A percentile compares a stretch with the other conserved stretches of the same genome.
Evolutionary conservation across 2,888 invertebrate genomes (phyloP).

Genomic region (Brassicogethes aeneus): DNA sequence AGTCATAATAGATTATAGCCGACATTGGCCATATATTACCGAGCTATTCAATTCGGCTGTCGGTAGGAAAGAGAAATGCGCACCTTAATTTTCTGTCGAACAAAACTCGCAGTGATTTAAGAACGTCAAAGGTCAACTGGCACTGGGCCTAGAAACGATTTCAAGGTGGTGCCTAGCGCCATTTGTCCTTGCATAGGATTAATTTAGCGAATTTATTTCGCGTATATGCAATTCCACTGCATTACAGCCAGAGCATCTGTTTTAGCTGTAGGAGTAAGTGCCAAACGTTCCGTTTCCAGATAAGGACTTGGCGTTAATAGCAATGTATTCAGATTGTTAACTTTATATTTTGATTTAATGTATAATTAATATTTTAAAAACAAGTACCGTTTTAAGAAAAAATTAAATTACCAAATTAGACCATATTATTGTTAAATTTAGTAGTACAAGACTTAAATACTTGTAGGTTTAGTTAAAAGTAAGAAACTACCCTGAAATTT

Average conservation of each 20-base stretch:
- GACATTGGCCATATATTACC: slow-evolving; percentile 22
- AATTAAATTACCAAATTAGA: no score
- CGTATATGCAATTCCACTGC: neutral
- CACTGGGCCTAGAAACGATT: slow-evolving; percentile 31
- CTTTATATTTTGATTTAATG: no score
- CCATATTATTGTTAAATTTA: no score
- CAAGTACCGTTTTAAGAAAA: no score
- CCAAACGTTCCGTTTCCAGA: no score
- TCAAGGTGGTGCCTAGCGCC: slow-evolving; percentile 18
- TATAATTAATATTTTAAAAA: no score
- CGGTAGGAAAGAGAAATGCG: slow-evolving; percentile 33
- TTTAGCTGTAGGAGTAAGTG: no score
- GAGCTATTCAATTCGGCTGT: slow-evolving; percentile 33
- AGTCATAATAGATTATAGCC: slow-evolving; percentile 11
- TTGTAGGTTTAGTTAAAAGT: no score
- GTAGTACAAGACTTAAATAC: no score
- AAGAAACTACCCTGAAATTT: no score
- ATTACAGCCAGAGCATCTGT: neutral
- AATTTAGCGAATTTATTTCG: slow-evolving; percentile 6
- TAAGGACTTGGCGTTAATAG: no score
- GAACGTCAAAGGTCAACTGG: slow-evolving; percentile 36
- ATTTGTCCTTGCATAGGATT: slow-evolving; percentile 15
- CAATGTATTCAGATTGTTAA: no score
- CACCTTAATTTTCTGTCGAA: slow-evolving; percentile 37
- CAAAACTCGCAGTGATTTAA: slow-evolving; percentile 34